Percentiles rank a stretch among this genome's conserved stretches.
These are phyloP conservation scores for Microcebus griseorufus DNA, from an alignment of 2,113 vertebrate genomes.

Conservation along the genomic window DNA sequence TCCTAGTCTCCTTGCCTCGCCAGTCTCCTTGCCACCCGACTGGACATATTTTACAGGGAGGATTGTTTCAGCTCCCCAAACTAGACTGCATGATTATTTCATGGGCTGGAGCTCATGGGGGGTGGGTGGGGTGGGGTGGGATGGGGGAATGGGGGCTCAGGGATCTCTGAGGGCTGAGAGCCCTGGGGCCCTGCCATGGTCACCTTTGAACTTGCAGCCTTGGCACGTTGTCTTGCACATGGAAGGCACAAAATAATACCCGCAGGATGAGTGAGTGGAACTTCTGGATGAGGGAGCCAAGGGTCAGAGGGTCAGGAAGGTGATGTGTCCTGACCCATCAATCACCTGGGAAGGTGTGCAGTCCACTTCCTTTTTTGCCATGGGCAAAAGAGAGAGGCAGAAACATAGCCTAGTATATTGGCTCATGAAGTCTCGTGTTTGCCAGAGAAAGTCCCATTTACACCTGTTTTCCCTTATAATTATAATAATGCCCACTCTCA, in stretches of 20 bases:
- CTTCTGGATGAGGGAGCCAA: background rate
- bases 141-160: too few species aligned
- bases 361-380: background rate
- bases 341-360: background rate
- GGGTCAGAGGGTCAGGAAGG: background rate
- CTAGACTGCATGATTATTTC: background rate
- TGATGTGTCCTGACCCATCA: background rate
- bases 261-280: background rate
- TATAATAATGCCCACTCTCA: background rate
- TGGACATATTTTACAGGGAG: background rate
- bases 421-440: background rate
- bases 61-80: background rate
- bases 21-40: background rate
- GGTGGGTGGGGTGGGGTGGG: too few species aligned
- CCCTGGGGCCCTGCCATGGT: background rate
- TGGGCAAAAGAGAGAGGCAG: background rate
- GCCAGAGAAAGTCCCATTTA: background rate
- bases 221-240: background rate
- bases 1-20: background rate
- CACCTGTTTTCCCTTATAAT: background rate
- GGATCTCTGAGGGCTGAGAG: background rate
- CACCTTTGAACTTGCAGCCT: background rate
- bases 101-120: too few species aligned
- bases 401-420: background rate
- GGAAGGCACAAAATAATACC: background rate